Conservation (phyloP, 1,140 invertebrate species). For the Physella acuta region DNA sequence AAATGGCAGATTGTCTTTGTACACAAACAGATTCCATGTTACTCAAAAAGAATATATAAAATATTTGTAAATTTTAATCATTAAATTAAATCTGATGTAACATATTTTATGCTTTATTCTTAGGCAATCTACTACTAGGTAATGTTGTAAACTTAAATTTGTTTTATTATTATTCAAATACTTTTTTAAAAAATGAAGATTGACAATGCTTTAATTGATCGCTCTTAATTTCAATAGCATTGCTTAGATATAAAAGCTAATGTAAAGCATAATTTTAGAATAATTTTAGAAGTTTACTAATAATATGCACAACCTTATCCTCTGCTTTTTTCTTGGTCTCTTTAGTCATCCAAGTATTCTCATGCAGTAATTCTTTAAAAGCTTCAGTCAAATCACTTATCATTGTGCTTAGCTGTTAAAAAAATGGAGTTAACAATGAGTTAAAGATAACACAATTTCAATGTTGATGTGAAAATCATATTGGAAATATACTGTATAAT, state of each 20-base stretch:
- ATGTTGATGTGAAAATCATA: too few relatives aligned
- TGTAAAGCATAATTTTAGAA: background rate
- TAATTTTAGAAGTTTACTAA: background rate
- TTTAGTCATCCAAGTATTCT: slow-evolving; percentile 31
- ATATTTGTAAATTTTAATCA: too few relatives aligned
- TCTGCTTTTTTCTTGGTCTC: slow-evolving; percentile 31
- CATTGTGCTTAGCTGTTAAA: background rate
- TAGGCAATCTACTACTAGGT: background rate
- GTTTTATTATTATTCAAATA: background rate
- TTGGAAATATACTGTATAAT: too few relatives aligned
- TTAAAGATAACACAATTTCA: background rate
- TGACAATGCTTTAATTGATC: background rate
- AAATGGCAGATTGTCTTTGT: too few relatives aligned
- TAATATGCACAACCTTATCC: slow-evolving; percentile 26
- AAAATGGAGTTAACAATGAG: background rate
- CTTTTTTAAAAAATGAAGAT: background rate
- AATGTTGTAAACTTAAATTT: background rate
- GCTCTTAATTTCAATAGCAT: background rate
- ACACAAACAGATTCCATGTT: too few relatives aligned
- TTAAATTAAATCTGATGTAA: too few relatives aligned
- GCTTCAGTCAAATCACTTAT: slow-evolving; percentile 43
- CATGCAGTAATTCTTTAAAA: slow-evolving; percentile 60
- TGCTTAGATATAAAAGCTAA: background rate
- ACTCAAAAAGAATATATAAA: too few relatives aligned
- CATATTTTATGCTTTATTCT: too few relatives aligned